phyloP scores from a whole-genome alignment of 2,113 vertebrate genomes.

The Paratilapia polleni region DNA sequence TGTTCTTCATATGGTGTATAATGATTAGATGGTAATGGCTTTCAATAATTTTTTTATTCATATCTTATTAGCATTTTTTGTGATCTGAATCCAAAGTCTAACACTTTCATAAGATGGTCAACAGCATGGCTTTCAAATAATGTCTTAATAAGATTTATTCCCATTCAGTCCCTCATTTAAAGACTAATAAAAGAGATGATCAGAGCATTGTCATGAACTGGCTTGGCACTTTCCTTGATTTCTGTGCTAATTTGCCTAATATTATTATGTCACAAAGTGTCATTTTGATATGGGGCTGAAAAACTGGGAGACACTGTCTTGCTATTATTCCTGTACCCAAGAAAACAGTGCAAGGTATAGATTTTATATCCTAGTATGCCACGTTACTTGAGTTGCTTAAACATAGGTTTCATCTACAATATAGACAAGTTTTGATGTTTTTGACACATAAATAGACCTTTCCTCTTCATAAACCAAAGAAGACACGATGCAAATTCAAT shows the following conservation, averaged over 20 bases:
- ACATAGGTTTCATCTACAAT: neutral
- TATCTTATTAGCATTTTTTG: neutral
- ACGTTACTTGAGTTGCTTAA: neutral
- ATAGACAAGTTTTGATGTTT: too few relatives aligned
- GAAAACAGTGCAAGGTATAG: constrained; percentile 6
- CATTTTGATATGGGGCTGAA: constrained; percentile 25
- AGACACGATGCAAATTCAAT: constrained; percentile 7
- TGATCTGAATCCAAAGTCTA: constrained; percentile 42
- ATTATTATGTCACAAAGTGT: constrained; percentile 68
- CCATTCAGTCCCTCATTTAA: constrained; percentile 66
- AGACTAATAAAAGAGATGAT: constrained; percentile 73
- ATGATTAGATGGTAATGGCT: constrained; percentile 12
- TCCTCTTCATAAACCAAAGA: neutral
- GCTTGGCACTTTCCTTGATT: constrained; percentile 63
- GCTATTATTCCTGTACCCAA: constrained; percentile 7
- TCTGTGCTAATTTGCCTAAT: constrained; percentile 75
- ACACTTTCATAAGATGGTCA: constrained; percentile 19
- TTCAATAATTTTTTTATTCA: neutral
- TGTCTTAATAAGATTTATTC: constrained; percentile 77
- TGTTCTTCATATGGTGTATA: constrained; percentile 7
- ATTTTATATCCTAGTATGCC: neutral
- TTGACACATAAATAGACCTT: neutral
- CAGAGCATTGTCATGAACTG: constrained; percentile 66
- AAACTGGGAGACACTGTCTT: constrained; percentile 38
- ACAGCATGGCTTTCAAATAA: constrained; percentile 44